Evolutionary conservation across 2,888 invertebrate species (phyloP), one percentile per base, ranked within the genome.

Genomic region (Mechanitis messenoides): DNA sequence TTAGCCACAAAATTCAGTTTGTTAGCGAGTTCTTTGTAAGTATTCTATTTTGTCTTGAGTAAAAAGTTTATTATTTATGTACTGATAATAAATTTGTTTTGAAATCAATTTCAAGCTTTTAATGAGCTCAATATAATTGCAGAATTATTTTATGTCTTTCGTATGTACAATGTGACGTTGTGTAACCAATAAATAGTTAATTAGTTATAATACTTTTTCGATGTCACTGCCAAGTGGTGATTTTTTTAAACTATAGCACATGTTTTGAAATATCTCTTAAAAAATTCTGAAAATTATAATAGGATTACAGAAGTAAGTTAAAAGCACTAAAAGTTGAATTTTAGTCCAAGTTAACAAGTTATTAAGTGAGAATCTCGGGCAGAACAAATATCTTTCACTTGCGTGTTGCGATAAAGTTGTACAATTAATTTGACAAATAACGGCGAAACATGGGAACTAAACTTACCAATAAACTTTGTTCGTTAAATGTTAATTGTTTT

Each of bases 401-500:
- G 81, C 82, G 79, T 84, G 84, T 80, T 80, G 74, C 79, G 81
- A 81, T 82, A 81, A 86, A 87, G 81, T 87, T 87, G 80, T 69
- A 74, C 82, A 85, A 87, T 86, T 86, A 85, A 86, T 87, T 87
- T 84, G 84, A 83, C 85, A 85, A 85, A 85, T 35, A 35, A 35
- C 35, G 35, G 35, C 35, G 35, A 35, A 35, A 87, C 82, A 85
- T 83, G 84, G 81, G 84, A 83, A 84, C 85, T 82, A 78, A 85
- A 84, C 82, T 83, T 81, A 76, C 77, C 81, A 75, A 76, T 74
- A 70, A 85, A 85, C 80, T 86, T 85, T 68, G 81, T 84, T 86
- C 85, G 84, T 85, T 85, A 85, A 83, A 85, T 85, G 83, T 83
- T 86, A 83, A 87, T 85, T 84, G 84, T 82, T 81, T 35, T 35